Conservation (phyloP, 2,113 vertebrate species). For the Scopus umbretta region DNA sequence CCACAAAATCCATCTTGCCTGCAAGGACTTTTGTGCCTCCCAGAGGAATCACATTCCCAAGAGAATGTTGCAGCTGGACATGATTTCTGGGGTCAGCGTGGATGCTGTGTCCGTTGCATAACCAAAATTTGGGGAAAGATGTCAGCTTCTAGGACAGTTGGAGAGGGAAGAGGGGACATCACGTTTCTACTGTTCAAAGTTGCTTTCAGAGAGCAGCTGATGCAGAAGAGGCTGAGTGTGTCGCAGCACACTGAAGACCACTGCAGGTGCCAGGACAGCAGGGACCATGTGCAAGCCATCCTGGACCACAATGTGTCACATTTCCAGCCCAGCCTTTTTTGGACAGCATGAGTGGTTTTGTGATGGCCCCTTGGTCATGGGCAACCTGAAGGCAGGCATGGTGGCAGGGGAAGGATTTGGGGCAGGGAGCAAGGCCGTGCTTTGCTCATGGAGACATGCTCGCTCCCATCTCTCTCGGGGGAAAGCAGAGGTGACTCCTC, state of each 20-base stretch:
- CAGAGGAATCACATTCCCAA: neutral
- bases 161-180: neutral
- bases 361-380: accelerated
- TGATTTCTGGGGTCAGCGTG: neutral
- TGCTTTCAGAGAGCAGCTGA: neutral
- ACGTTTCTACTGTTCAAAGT: neutral
- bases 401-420: neutral
- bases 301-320: accelerated
- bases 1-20: neutral
- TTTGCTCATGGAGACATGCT: neutral
- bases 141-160: accelerated
- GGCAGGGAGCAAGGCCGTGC: neutral
- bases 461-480: accelerated
- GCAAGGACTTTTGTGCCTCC: neutral
- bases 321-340: neutral
- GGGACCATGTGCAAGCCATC: neutral
- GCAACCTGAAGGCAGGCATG: neutral
- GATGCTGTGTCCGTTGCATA: neutral
- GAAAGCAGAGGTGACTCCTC: neutral
- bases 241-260: neutral
- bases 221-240: neutral
- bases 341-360: neutral
- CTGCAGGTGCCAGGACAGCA: neutral
- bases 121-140: neutral
- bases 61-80: accelerated